Evolutionary conservation across 2,888 invertebrate species (phyloP).

Genomic region (Caenorhabditis virilis): DNA sequence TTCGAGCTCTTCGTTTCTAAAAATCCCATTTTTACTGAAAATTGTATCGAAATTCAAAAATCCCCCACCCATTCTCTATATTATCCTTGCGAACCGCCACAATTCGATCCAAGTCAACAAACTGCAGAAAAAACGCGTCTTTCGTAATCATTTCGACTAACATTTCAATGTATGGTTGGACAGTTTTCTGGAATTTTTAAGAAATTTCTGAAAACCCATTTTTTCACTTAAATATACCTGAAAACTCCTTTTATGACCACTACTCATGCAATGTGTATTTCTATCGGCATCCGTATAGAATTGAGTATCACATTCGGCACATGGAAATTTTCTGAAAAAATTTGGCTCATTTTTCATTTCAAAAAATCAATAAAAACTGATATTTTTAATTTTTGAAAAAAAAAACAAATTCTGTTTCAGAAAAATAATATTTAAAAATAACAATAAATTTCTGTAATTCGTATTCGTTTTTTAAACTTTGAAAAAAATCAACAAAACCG

Average conservation of each 20-base stretch:
- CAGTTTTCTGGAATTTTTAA: slow-evolving; percentile 12
- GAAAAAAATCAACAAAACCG: background rate
- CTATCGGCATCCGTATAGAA: slow-evolving; percentile 20
- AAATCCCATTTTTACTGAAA: background rate
- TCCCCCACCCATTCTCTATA: no score
- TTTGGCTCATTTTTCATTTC: background rate
- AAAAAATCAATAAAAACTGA: background rate
- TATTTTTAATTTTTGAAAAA: slow-evolving; percentile 28
- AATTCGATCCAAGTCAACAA: slow-evolving; percentile 5
- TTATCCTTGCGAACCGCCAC: background rate
- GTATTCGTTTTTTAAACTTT: slow-evolving; percentile 6
- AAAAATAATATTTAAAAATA: slow-evolving; percentile 9
- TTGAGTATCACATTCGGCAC: slow-evolving; percentile 8
- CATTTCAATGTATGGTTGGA: slow-evolving; percentile 18
- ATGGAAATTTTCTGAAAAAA: slow-evolving; percentile 11
- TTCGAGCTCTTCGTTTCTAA: background rate
- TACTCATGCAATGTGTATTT: slow-evolving; percentile 14
- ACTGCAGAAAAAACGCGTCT: slow-evolving; percentile 9
- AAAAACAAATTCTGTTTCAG: no score
- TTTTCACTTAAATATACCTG: slow-evolving; percentile 10
- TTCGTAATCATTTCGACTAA: slow-evolving; percentile 7
- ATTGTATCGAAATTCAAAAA: no score
- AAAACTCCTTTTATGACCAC: slow-evolving; percentile 17
- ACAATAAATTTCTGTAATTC: slow-evolving; percentile 8
- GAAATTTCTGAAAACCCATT: background rate